Evolutionary conservation across 1,140 invertebrate species (phyloP).

Genomic region (Himalopsyche phryganea): DNA sequence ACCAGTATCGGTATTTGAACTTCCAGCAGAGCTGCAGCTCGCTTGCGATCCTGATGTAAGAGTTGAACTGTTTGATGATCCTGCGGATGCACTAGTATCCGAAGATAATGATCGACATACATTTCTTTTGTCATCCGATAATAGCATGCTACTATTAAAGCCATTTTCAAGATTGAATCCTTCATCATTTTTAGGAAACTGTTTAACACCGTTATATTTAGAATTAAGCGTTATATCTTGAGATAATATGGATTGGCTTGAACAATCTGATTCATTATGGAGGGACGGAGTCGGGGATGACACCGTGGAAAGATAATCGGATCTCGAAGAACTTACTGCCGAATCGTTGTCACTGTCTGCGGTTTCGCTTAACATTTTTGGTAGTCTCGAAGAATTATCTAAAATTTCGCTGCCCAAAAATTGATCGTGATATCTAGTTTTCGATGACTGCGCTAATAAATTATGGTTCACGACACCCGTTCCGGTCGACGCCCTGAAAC

Average conservation of each 20-base stretch:
- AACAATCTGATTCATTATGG: conserved; percentile 49
- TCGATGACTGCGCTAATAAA: conserved; percentile 6
- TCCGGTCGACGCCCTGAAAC: conserved; percentile 14
- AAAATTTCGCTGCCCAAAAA: conserved; percentile 13
- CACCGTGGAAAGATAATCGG: conserved; percentile 66
- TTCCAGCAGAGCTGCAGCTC: conserved; percentile 61
- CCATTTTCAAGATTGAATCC: background rate
- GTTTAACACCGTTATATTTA: conserved; percentile 31
- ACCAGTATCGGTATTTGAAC: conserved; percentile 52
- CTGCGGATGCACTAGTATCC: conserved; percentile 59
- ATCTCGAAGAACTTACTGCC: conserved; percentile 73
- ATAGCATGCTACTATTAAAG: conserved; percentile 19
- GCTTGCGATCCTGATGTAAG: conserved; percentile 66
- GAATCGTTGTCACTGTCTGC: conserved; percentile 84
- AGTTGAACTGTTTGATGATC: conserved; percentile 60
- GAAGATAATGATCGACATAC: conserved; percentile 59
- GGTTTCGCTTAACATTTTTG: conserved; percentile 38
- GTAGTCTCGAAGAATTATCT: conserved; percentile 27
- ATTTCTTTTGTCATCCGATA: conserved; percentile 47
- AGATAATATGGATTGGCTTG: conserved; percentile 27
- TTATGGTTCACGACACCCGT: background rate
- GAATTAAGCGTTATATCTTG: conserved; percentile 33
- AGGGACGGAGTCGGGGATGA: conserved; percentile 62
- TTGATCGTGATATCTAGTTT: conserved; percentile 14
- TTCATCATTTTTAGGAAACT: conserved; percentile 12